Evolutionary conservation across 1,140 invertebrate species (phyloP).

Genomic region (Aphelinus atriplicis): DNA sequence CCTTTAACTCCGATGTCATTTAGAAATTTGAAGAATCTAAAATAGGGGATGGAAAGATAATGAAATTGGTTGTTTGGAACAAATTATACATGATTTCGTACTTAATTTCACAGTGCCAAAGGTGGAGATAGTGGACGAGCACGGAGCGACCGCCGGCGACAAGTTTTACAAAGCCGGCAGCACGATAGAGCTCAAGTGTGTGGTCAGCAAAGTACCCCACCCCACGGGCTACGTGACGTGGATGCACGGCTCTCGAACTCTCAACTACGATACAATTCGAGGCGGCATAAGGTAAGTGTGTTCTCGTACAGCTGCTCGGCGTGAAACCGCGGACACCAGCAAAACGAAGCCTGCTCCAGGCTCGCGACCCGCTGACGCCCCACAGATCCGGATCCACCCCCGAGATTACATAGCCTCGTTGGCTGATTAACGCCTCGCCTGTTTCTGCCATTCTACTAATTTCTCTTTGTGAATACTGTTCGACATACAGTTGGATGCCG

Average conservation of each 20-base stretch:
- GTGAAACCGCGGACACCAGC: neutral
- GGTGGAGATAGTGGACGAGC: constrained; percentile 84
- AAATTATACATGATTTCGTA: too few species aligned
- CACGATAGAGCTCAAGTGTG: constrained; percentile 85
- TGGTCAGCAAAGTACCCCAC: constrained; percentile 83
- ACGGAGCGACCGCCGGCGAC: constrained; percentile 79
- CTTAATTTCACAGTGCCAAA: constrained; percentile 75
- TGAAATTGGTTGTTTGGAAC: too few species aligned
- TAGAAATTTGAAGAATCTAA: too few species aligned
- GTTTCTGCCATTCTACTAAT: too few species aligned
- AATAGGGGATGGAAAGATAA: too few species aligned
- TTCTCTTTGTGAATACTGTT: too few species aligned
- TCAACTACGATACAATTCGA: constrained; percentile 86
- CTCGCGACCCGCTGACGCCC: neutral
- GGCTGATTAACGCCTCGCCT: too few species aligned
- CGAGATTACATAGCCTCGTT: too few species aligned
- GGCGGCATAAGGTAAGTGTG: constrained; percentile 81
- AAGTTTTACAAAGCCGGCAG: constrained; percentile 89
- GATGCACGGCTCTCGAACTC: constrained; percentile 79
- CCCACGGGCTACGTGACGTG: constrained; percentile 82
- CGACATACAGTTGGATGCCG: too few species aligned
- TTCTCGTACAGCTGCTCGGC: neutral
- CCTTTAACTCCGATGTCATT: too few species aligned
- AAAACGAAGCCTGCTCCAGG: neutral
- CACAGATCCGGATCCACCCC: too few species aligned